Conservation (phyloP, 2,888 invertebrate genomes). For the Pterostichus niger region DNA sequence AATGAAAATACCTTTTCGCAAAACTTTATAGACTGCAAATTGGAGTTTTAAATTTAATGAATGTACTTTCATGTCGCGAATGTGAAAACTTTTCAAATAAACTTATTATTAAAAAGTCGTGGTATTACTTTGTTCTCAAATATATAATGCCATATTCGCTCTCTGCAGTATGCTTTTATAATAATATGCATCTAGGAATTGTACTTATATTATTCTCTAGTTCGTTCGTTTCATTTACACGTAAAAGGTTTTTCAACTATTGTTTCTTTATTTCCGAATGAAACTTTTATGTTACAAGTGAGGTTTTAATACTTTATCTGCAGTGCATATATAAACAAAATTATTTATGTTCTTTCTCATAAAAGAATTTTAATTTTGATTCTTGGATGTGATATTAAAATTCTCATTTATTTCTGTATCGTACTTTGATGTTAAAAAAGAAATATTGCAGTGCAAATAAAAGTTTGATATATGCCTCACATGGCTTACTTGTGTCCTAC, state of each 20-base stretch:
- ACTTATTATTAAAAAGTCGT: constrained; percentile 63
- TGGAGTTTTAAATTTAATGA: background rate
- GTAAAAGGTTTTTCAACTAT: constrained; percentile 54
- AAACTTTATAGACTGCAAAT: background rate
- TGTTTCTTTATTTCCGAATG: constrained; percentile 46
- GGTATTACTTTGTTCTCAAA: constrained; percentile 45
- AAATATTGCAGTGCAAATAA: constrained; percentile 28
- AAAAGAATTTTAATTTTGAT: constrained; percentile 47
- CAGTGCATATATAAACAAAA: constrained; percentile 4
- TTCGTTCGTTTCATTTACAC: background rate
- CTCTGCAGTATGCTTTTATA: constrained; percentile 31
- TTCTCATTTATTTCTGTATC: constrained; percentile 28
- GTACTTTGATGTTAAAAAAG: constrained; percentile 43
- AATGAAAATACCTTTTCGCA: no score
- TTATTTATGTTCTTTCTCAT: constrained; percentile 39
- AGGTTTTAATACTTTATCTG: constrained; percentile 21
- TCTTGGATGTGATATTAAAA: constrained; percentile 49
- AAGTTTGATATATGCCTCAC: constrained; percentile 28
- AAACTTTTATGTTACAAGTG: constrained; percentile 38
- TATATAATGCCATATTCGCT: background rate
- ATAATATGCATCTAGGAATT: constrained; percentile 49
- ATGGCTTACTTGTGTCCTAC: constrained; percentile 6
- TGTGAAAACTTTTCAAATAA: constrained; percentile 60
- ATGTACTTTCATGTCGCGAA: constrained; percentile 1
- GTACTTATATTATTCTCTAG: background rate